Percentiles rank a stretch among this genome's conserved stretches.
phyloP scores from a whole-genome alignment of 92 coral and sea anemone genomes.

The Meandrina meandrites region DNA sequence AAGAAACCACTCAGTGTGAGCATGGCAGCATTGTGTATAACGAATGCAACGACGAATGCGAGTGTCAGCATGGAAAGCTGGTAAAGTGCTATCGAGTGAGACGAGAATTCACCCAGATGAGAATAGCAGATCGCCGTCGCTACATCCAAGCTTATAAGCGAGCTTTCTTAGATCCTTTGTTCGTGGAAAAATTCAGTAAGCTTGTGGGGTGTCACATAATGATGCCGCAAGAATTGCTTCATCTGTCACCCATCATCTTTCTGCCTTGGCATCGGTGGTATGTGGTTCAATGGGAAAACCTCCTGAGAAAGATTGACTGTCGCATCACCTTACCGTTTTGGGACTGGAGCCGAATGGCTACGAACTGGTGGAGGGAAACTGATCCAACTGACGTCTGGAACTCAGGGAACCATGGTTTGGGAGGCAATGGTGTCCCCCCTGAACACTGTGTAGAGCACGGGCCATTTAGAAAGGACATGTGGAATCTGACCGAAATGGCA shows the following conservation, averaged over 20 bases:
- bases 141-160: constrained; percentile 56
- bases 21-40: neutral
- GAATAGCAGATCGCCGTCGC: constrained; percentile 54
- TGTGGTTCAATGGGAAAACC: constrained; percentile 52
- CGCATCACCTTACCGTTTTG: constrained; percentile 71
- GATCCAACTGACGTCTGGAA: constrained; percentile 56
- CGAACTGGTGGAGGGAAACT: constrained; percentile 21
- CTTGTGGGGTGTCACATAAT: constrained; percentile 50
- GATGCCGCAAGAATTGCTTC: constrained; percentile 41
- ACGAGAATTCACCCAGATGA: constrained; percentile 68
- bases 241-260: constrained; percentile 57
- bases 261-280: constrained; percentile 83
- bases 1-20: neutral
- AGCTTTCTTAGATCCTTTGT: constrained; percentile 56
- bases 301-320: constrained; percentile 65
- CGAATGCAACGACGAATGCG: constrained; percentile 55
- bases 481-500: constrained; percentile 50
- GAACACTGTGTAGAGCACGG: constrained; percentile 56
- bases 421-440: constrained; percentile 57
- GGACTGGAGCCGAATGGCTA: constrained; percentile 61
- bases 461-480: constrained; percentile 36
- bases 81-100: constrained; percentile 56
- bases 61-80: constrained; percentile 43
- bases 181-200: constrained; percentile 57
- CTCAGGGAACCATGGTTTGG: constrained; percentile 60